Percentiles rank a stretch among this genome's conserved stretches.
phyloP scores from a whole-genome alignment of 2,888 invertebrate genomes.

The Eilema depressum region DNA sequence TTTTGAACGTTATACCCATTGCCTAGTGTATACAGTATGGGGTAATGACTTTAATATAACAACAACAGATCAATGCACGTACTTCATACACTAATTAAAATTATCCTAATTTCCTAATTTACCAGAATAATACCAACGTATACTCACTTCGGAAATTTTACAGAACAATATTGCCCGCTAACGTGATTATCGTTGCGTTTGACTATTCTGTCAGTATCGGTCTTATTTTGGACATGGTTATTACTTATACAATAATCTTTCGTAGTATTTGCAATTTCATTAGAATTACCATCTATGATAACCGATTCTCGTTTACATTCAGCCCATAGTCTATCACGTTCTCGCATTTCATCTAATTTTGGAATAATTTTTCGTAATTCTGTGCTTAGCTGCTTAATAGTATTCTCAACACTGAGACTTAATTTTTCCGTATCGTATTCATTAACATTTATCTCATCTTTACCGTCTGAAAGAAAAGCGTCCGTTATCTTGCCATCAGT shows the following conservation, averaged over 20 bases:
- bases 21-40: slow-evolving; percentile 29
- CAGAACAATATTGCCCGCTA: slow-evolving; percentile 47
- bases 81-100: background rate
- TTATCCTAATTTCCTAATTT: background rate
- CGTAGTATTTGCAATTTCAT: slow-evolving; percentile 68
- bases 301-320: slow-evolving; percentile 62
- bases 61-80: background rate
- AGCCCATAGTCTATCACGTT: slow-evolving; percentile 76
- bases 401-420: slow-evolving; percentile 78
- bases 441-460: slow-evolving; percentile 83
- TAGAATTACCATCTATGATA: slow-evolving; percentile 75
- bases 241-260: slow-evolving; percentile 47
- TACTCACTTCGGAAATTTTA: slow-evolving; percentile 60
- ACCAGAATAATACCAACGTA: background rate
- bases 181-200: slow-evolving; percentile 45
- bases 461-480: slow-evolving; percentile 87
- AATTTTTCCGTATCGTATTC: slow-evolving; percentile 78
- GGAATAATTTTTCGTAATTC: slow-evolving; percentile 83
- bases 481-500: slow-evolving; percentile 83
- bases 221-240: slow-evolving; percentile 45
- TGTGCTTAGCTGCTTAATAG: slow-evolving; percentile 81
- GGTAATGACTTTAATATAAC: slow-evolving; percentile 31
- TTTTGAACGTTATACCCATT: slow-evolving; percentile 58
- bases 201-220: slow-evolving; percentile 43
- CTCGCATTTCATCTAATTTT: slow-evolving; percentile 82